Percentiles rank a stretch among this genome's conserved stretches.
Evolutionary conservation across 2,888 invertebrate genomes (phyloP).

Genomic region (Pseudanteris insignis): DNA sequence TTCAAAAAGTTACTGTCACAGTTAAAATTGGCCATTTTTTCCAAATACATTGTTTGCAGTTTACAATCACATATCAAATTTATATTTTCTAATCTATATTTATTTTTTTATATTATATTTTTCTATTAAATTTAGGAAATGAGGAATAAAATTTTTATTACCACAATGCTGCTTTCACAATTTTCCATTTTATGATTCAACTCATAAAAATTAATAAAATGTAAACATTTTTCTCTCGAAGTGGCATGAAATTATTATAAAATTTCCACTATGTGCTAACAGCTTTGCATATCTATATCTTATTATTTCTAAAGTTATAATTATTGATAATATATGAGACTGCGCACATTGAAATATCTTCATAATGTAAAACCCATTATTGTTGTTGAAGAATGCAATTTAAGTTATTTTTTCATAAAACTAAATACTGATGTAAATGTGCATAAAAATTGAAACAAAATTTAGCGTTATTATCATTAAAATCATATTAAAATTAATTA

Average conservation of each 20-base stretch:
- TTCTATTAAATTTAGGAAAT: constrained; percentile 11
- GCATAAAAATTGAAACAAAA: too few species aligned
- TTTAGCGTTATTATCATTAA: too few species aligned
- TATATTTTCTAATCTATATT: not conserved
- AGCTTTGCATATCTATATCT: too few species aligned
- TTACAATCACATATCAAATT: not conserved
- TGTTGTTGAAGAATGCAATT: not conserved
- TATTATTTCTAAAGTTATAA: too few species aligned
- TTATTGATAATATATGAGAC: too few species aligned
- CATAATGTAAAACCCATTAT: too few species aligned
- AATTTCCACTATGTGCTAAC: not conserved
- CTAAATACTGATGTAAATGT: too few species aligned
- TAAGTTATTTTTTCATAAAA: not conserved
- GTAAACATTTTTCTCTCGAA: constrained; percentile 3
- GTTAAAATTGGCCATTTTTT: too few species aligned
- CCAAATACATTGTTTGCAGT: not conserved
- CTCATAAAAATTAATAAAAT: constrained; percentile 7
- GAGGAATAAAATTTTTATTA: constrained; percentile 16
- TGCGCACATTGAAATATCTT: too few species aligned
- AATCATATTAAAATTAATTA: too few species aligned
- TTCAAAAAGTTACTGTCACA: constrained; percentile 2
- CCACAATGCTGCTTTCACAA: not conserved
- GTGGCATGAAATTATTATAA: constrained; percentile 8
- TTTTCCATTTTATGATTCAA: constrained; percentile 1
- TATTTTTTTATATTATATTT: not conserved